Conservation (phyloP, 2,113 vertebrate genomes). For the Pogona vitticeps region DNA sequence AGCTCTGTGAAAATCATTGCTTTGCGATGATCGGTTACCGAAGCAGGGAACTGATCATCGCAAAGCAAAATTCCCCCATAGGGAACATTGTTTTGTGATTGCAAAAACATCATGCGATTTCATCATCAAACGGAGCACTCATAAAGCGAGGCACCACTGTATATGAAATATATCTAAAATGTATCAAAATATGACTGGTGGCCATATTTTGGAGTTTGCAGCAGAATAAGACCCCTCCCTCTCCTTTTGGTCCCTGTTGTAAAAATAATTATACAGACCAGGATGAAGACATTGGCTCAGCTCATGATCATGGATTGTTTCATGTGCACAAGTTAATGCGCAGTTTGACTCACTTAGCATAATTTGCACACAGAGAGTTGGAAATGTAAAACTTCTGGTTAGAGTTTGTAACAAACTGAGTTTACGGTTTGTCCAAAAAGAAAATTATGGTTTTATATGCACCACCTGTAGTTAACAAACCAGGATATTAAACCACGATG, state of each 20-base stretch:
- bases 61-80: too few species aligned
- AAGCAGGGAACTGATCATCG: too few species aligned
- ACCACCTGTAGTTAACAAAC: too few species aligned
- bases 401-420: neutral
- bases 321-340: too few species aligned
- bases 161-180: neutral
- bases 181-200: neutral
- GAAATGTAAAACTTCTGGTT: neutral
- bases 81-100: too few species aligned
- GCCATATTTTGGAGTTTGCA: neutral
- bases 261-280: neutral
- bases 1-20: too few species aligned
- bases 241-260: neutral
- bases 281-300: neutral
- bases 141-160: too few species aligned
- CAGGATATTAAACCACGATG: neutral
- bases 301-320: neutral
- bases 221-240: neutral
- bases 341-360: too few species aligned
- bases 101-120: too few species aligned
- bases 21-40: too few species aligned
- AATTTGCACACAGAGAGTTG: too few species aligned
- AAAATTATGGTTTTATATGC: neutral
- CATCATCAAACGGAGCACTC: too few species aligned
- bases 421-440: neutral